Evolutionary conservation across 2,888 invertebrate genomes (phyloP).

Genomic region (Baccha elongata): DNA sequence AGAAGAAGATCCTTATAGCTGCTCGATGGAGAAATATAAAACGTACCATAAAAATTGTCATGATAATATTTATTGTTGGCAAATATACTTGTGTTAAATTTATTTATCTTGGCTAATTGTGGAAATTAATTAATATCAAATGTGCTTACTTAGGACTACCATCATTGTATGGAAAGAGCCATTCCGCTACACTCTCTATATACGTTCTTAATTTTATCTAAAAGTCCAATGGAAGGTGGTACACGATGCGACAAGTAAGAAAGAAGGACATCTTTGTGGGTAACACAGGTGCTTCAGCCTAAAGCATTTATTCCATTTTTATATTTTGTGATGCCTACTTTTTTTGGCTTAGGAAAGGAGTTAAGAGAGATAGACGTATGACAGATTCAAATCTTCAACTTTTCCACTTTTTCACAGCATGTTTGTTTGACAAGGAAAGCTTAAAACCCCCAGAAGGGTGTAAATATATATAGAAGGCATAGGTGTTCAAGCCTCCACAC

Average conservation of each 20-base stretch:
- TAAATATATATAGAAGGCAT: no score
- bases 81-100: conserved; percentile 69
- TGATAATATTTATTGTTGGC: conserved; percentile 62
- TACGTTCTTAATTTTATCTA: background rate
- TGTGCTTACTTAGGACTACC: conserved; percentile 57
- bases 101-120: conserved; percentile 70
- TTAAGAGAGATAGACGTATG: conserved; percentile 59
- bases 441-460: conserved; percentile 22
- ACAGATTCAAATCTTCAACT: conserved; percentile 71
- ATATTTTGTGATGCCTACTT: conserved; percentile 1
- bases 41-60: conserved; percentile 59
- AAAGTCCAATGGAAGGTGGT: background rate
- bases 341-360: conserved; percentile 24
- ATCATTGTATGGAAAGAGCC: background rate
- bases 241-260: background rate
- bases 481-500: background rate
- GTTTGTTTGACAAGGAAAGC: conserved; percentile 61
- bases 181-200: background rate
- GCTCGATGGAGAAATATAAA: conserved; percentile 49
- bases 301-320: conserved; percentile 34
- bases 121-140: conserved; percentile 73
- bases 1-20: conserved; percentile 2
- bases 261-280: conserved; percentile 17
- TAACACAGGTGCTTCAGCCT: conserved; percentile 46
- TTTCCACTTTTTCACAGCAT: conserved; percentile 56